Evolutionary conservation across 2,888 invertebrate genomes (phyloP).

Genomic region (Pogonocherus hispidulus): DNA sequence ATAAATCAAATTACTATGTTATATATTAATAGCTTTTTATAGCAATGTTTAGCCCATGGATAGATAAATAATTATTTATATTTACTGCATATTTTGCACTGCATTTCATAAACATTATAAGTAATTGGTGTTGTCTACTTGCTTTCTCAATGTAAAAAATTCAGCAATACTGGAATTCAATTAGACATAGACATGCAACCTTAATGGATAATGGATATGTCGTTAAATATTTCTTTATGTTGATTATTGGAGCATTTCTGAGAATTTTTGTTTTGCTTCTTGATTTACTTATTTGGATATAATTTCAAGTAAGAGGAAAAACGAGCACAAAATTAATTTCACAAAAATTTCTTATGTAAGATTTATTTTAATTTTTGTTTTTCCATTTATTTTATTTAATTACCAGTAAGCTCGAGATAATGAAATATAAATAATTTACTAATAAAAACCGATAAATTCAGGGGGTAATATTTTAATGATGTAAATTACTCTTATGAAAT

Average conservation of each 20-base stretch:
- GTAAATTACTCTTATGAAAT: no score
- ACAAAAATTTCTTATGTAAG: background rate
- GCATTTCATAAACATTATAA: no score
- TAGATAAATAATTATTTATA: no score
- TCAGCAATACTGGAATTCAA: no score
- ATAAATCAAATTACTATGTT: no score
- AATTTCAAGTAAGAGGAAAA: no score
- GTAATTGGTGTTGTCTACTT: no score
- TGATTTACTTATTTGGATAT: no score
- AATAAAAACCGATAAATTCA: background rate
- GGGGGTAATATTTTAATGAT: background rate
- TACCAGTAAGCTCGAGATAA: background rate
- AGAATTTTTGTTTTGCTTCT: background rate
- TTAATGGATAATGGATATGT: background rate
- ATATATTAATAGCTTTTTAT: no score
- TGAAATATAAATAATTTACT: background rate
- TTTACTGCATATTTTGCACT: no score
- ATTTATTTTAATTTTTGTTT: background rate
- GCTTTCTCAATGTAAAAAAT: background rate
- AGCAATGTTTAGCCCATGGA: no score
- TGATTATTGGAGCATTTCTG: background rate
- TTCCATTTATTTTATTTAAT: background rate
- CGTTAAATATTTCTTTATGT: background rate
- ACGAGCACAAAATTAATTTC: background rate
- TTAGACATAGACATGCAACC: no score